Percentiles rank a stretch among this genome's conserved stretches.
These are phyloP conservation scores for Cremastobaeus sp. DNA, from an alignment of 2,888 invertebrate species.

Conservation along the genomic window DNA sequence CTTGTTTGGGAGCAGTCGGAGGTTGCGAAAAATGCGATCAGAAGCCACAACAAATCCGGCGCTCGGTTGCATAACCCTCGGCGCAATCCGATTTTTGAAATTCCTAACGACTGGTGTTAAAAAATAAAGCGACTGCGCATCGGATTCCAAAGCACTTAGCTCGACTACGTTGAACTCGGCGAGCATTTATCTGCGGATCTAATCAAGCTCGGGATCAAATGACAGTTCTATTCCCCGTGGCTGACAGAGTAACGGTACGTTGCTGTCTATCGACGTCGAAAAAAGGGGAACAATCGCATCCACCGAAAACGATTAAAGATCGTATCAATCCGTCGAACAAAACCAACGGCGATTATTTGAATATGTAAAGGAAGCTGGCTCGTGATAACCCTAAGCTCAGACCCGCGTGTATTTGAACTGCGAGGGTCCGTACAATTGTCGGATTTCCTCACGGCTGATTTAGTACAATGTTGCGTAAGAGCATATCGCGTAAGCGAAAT, in stretches of 20 bases:
- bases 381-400: conserved; percentile 36
- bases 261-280: conserved; percentile 23
- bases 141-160: conserved; percentile 33
- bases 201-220: conserved; percentile 46
- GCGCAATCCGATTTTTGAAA: conserved; percentile 36
- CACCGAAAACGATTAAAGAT: conserved; percentile 55
- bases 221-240: conserved; percentile 41
- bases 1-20: too few species aligned
- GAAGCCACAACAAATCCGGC: too few species aligned
- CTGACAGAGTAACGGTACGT: conserved; percentile 49
- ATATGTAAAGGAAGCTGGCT: conserved; percentile 45
- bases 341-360: conserved; percentile 45
- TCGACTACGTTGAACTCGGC: not conserved
- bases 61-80: too few species aligned
- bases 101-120: conserved; percentile 24
- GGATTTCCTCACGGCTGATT: conserved; percentile 53
- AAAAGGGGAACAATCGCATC: conserved; percentile 35
- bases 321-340: conserved; percentile 45
- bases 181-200: conserved; percentile 45
- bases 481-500: conserved; percentile 57
- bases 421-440: conserved; percentile 38
- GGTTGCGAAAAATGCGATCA: too few species aligned
- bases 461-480: conserved; percentile 57
- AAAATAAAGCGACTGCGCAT: conserved; percentile 16
- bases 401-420: conserved; percentile 46